A percentile compares a stretch with the other conserved stretches of the same genome.
phyloP scores from a whole-genome alignment of 92 coral and sea anemone genomes.

The Metridium senile region DNA sequence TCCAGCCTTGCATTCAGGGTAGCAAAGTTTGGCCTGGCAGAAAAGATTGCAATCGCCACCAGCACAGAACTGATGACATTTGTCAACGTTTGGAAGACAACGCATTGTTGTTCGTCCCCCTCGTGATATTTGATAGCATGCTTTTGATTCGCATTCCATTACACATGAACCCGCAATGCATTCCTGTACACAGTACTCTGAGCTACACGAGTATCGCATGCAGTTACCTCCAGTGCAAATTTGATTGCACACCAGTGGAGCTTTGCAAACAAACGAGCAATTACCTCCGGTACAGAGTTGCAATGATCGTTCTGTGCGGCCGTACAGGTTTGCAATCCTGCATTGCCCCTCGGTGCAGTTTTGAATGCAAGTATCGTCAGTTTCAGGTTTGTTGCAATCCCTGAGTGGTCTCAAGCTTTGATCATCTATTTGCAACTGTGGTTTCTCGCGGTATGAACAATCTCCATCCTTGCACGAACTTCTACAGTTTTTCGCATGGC shows the following conservation, averaged over 20 bases:
- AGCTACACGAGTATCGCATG: conserved; percentile 40
- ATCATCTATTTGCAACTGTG: neutral
- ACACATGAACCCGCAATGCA: conserved; percentile 65
- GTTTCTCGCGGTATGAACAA: conserved; percentile 41
- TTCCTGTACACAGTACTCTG: conserved; percentile 58
- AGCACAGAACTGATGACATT: conserved; percentile 64
- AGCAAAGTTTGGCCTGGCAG: conserved; percentile 67
- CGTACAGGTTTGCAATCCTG: conserved; percentile 69
- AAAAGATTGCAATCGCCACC: conserved; percentile 56
- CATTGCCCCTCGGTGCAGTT: conserved; percentile 78
- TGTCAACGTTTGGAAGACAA: conserved; percentile 46
- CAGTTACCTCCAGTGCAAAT: conserved; percentile 67
- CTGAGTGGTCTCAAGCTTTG: conserved; percentile 30
- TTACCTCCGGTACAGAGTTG: conserved; percentile 76
- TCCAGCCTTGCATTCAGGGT: conserved; percentile 61
- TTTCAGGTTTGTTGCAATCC: conserved; percentile 52
- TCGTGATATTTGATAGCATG: conserved; percentile 58
- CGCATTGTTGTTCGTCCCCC: conserved; percentile 57
- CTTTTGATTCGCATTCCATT: conserved; percentile 52
- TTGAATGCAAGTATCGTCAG: conserved; percentile 70
- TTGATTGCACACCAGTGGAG: conserved; percentile 58
- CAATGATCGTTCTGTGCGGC: conserved; percentile 64
- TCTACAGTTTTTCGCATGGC: conserved; percentile 62
- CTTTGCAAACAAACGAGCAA: conserved; percentile 63
- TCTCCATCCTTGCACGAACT: conserved; percentile 59